Evolutionary conservation across 2,888 invertebrate species (phyloP), one percentile per base, ranked within the genome.

Genomic region (Theodoxus fluviatilis): DNA sequence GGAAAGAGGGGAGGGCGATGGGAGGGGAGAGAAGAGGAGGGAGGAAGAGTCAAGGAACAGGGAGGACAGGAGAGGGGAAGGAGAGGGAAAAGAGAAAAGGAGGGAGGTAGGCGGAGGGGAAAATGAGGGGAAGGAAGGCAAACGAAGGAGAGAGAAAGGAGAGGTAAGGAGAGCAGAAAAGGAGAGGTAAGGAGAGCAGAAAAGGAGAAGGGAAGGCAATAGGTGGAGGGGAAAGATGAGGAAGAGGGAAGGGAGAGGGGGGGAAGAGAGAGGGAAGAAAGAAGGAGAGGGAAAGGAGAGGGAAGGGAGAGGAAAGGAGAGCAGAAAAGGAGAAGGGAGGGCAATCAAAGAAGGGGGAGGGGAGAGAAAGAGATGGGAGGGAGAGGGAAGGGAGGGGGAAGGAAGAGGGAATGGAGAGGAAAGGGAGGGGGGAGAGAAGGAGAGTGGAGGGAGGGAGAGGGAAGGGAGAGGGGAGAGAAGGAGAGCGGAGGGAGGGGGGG

Each of bases 111-210:
- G 7, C n/a, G 12, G 31, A 6, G n/a, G 22, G 31, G 38, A 3
- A 28, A 38, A n/a, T 18, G 52, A 67, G 67, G 33, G 67, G 31
- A 25, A 38, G 35, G 33, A 35, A 52, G 67, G 52, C 49, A 35
- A 25, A 38, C 25, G 47, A 47, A 22, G 52, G 47, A 33, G 47
- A 33, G 22, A 15, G 33, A 33, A 49, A 33, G 28, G 67, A 35
- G 25, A 22, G 38, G n/a, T 15, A 25, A 52, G 33, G 31, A 35
- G 52, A 25, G 52, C 22, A 31, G n/a, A 52, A 22, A n/a, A 31
- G 67, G 31, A 7, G 7, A 25, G 31, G 31, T 4, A 18, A 15
- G 25, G 31, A 18, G 25, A 6, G 31, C 49, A 28, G 47, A 49
- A 52, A 49, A 22, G 33, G 38, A 38, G 67, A 35, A 35, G 31